These are phyloP conservation scores for Psylliodes chrysocephalus DNA, from an alignment of 2,888 invertebrate genomes.

Conservation along the genomic window DNA sequence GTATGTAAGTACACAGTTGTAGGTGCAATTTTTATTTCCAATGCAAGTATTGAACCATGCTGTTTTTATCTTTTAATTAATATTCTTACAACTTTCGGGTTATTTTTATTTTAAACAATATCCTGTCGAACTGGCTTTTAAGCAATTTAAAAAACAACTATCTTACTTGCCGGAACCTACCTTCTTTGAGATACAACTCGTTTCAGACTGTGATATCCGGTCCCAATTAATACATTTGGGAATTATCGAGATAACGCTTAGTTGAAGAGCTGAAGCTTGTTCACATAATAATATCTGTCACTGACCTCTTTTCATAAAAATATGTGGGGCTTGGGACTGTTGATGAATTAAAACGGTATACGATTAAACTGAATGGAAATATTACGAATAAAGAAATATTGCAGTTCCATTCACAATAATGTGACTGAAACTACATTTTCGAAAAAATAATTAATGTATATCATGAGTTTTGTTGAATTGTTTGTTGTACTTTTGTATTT, in stretches of 20 bases:
- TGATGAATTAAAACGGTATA: not conserved
- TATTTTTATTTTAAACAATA: not conserved
- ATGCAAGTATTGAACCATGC: no score
- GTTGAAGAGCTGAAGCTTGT: slow-evolving; percentile 2
- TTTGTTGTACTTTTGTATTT: no score
- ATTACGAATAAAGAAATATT: no score
- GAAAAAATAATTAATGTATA: no score
- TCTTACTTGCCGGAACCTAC: slow-evolving; percentile 9
- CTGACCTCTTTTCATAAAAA: slow-evolving; percentile 5
- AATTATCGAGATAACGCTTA: slow-evolving; percentile 5
- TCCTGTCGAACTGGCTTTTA: not conserved
- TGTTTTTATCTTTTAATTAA: not conserved
- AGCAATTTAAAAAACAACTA: not conserved
- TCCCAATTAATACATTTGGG: slow-evolving; percentile 13
- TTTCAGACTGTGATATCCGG: slow-evolving; percentile 14
- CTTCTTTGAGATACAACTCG: slow-evolving; percentile 6
- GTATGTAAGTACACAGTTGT: no score
- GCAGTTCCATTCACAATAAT: no score
- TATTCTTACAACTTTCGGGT: not conserved
- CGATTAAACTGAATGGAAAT: not conserved
- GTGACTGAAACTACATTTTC: no score
- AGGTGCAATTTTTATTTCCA: no score
- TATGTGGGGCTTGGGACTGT: not conserved
- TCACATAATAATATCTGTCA: slow-evolving; percentile 17
- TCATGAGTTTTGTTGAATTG: no score